These are phyloP conservation scores for Phodopus roborovskii DNA, from an alignment of 2,113 vertebrate genomes.

Conservation along the genomic window DNA sequence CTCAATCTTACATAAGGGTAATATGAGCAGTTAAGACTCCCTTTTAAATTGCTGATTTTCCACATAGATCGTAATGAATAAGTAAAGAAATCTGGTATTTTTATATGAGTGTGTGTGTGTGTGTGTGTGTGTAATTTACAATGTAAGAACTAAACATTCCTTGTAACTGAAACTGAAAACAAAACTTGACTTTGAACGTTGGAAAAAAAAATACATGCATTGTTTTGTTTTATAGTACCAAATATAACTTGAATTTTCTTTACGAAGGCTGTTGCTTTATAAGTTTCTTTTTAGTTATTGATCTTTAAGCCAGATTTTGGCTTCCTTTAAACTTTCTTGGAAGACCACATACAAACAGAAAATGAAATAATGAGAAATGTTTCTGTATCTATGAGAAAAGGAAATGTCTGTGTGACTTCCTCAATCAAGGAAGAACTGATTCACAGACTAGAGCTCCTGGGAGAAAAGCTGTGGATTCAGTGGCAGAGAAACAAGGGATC, in stretches of 20 bases:
- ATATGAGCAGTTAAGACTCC: background rate
- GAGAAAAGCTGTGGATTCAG: slow-evolving; percentile 8
- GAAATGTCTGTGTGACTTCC: slow-evolving; percentile 2
- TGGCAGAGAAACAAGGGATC: background rate
- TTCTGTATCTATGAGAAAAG: background rate
- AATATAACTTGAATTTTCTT: slow-evolving; percentile 35
- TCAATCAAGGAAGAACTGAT: slow-evolving; percentile 28
- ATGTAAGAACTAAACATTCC: background rate
- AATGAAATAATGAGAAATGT: slow-evolving; percentile 41
- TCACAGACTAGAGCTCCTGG: slow-evolving; percentile 7
- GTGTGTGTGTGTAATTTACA: background rate
- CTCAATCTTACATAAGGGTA: background rate
- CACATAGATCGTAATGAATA: background rate
- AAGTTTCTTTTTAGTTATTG: background rate
- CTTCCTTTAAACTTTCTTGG: background rate
- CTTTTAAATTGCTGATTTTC: slow-evolving; percentile 54
- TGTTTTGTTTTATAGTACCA: slow-evolving; percentile 27
- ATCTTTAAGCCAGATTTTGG: slow-evolving; percentile 16
- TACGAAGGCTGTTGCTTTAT: background rate
- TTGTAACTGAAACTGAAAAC: slow-evolving; percentile 49
- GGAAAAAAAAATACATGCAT: background rate
- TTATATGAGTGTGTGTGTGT: background rate
- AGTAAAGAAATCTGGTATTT: background rate
- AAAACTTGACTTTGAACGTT: slow-evolving; percentile 26
- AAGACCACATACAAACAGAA: slow-evolving; percentile 3